These are phyloP conservation scores for Microtus montanus DNA, from an alignment of 2,113 vertebrate genomes.

Conservation along the genomic window DNA sequence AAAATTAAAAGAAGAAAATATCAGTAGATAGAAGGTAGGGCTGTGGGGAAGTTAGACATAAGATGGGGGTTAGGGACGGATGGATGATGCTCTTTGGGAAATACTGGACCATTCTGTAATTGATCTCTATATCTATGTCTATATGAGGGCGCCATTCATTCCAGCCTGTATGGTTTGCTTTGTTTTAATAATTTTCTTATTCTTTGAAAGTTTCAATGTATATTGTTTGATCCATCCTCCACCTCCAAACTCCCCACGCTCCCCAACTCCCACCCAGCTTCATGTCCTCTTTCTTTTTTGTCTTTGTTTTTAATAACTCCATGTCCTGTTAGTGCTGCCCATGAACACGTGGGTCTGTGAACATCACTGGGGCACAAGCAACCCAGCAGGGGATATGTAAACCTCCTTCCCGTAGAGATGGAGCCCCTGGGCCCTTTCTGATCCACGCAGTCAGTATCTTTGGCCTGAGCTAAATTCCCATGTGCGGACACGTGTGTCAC, in stretches of 20 bases:
- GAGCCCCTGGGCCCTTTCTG: neutral
- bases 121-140: neutral
- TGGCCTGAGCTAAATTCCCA: neutral
- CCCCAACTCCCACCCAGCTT: neutral
- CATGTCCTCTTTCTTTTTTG: neutral
- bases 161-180: neutral
- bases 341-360: neutral
- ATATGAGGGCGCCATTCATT: neutral
- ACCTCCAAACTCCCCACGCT: accelerated
- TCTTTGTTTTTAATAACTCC: neutral
- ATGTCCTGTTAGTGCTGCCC: neutral
- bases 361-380: neutral
- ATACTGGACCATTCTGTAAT: neutral
- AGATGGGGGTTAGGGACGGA: neutral
- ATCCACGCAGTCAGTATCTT: neutral
- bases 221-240: neutral
- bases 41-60: accelerated
- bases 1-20: conserved; percentile 8
- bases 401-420: neutral
- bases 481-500: neutral
- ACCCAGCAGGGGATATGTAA: neutral
- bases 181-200: neutral
- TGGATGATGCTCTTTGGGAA: neutral
- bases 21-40: neutral
- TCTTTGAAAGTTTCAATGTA: neutral